Conservation (phyloP, 2,888 invertebrate species). For the Sesamia inferens region DNA sequence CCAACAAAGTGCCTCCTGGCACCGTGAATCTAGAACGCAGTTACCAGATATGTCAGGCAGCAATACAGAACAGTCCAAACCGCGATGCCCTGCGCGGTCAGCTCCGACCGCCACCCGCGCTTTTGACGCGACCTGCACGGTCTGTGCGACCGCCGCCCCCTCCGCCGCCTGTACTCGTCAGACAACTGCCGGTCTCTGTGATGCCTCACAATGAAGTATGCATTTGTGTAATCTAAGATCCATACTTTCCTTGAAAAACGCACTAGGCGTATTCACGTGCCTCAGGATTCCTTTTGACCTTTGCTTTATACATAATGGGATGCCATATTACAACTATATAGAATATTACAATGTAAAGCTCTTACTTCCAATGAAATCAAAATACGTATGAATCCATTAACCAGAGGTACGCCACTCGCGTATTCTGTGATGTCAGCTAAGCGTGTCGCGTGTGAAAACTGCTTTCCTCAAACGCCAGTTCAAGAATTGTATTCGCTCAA, state of each 20-base stretch:
- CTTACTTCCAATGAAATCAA: background rate
- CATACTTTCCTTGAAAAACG: background rate
- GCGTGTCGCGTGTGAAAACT: conserved; percentile 37
- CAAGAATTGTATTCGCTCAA: background rate
- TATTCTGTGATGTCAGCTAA: conserved; percentile 27
- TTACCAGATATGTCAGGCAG: conserved; percentile 97
- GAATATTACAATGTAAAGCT: background rate
- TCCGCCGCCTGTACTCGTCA: conserved; percentile 87
- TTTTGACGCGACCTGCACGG: conserved; percentile 89
- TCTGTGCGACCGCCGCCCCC: conserved; percentile 83
- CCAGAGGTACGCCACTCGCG: background rate
- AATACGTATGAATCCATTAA: background rate
- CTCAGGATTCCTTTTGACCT: background rate
- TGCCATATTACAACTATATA: too few species aligned
- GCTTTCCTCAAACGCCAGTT: background rate
- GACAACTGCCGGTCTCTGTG: conserved; percentile 92
- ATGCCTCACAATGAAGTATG: conserved; percentile 83
- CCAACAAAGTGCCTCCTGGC: conserved; percentile 95
- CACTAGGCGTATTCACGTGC: background rate
- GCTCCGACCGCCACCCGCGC: conserved; percentile 95
- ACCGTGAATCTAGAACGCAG: conserved; percentile 98
- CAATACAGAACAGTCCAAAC: conserved; percentile 98
- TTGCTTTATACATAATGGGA: background rate
- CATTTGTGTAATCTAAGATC: background rate
- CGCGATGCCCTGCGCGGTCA: conserved; percentile 96